Base-by-base conservation (phyloP, 2,888 invertebrate species). In the Agonopterix alstromeriana region DNA sequence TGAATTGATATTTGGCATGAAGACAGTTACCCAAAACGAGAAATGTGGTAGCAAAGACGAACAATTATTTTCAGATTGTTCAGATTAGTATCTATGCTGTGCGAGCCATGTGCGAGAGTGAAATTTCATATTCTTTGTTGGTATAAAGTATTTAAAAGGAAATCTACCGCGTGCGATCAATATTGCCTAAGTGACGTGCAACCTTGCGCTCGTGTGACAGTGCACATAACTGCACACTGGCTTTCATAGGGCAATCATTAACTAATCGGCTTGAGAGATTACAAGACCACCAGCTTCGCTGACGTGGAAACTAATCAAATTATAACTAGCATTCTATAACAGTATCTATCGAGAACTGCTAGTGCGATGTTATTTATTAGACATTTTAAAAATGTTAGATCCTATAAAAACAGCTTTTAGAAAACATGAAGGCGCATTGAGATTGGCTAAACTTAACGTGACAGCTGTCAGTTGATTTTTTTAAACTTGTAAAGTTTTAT, bases 381-480 rank as follows among this genome's bases (percentile, higher is more conserved):
- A 48, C 50, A 77, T 78, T 74, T 51, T 73, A 17, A 63, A 48
- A 51, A 77, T 78, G 75, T 52, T 74, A 17, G 64, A 66, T 36
- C 60, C 70, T 0, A 60, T 79, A 0, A 77, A 70, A 55, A 65
- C 67, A 8, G 54, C 60, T 35, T 56, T 70, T 2, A 73, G 71
- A 50, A 73, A 74, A 55, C 76, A 70, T 35, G 63, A 67, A 49
- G 80, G 80, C 10, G 72, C 53, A 0, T 38, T 82, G 8, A 62
- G 67, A 38, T 57, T 79, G 10, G 62, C 70, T 0, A 77, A 75
- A 57, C 53, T 73, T 9, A 75, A 77, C 36, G 53, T 80, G 0
- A 75, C 69, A 4, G 71, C 71, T 49, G 79, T 81, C 43, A 66
- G 70, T 67, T 35, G 38, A 38, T n/a, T 27, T 27, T 38, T n/a